Evolutionary conservation across 2,797 vertebrate genomes (phyloP), one percentile per base, ranked within the genome.

Genomic region (Phrynocephalus vlangalii): DNA sequence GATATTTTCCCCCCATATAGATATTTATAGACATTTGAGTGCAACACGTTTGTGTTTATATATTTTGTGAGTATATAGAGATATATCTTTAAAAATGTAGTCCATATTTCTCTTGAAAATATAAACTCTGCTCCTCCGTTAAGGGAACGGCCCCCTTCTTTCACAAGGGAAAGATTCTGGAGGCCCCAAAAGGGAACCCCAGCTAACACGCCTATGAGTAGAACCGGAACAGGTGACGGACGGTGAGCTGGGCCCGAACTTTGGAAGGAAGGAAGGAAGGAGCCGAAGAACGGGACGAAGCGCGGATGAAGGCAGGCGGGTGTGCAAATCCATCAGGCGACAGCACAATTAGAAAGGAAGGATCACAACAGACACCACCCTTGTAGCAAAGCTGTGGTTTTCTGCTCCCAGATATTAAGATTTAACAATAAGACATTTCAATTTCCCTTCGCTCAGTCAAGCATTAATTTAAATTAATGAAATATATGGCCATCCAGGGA

Each of bases 101-200:
- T 88, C 77, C 87, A 56, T 84, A 84, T 75, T 80, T 78, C 7
- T 80, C 56, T 84, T 52, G 68, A 88, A 88, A 88, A 88, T 88
- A 88, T 72, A 88, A 88, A 84, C 70, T 88, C 87, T 82, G 72
- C 68, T 88, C 70, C 73, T 79, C 50, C 44, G 52, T 44, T 33
- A 63, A 33, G 82, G 77, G 68, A 66, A 15, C 1, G 0, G 0
- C 24, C 75, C 52, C 38, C 18, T 63, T 4, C 79, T 50, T 44
- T 30, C 24, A 13, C 22, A 22, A 71, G n/a, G n/a, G 71, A 75
- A 33, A 75, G 6, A 6, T 75, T 38, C 18, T 5, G 20, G 38
- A 30, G 70, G 4, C 30, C 16, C 30, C 30, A 70, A 56, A 56
- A n/a, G 20, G 10, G 38, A 60, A 15, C 66, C 68, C 68, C 68